These are phyloP conservation scores for Conchocele bisecta DNA, from an alignment of 2,888 invertebrate genomes.

Conservation along the genomic window DNA sequence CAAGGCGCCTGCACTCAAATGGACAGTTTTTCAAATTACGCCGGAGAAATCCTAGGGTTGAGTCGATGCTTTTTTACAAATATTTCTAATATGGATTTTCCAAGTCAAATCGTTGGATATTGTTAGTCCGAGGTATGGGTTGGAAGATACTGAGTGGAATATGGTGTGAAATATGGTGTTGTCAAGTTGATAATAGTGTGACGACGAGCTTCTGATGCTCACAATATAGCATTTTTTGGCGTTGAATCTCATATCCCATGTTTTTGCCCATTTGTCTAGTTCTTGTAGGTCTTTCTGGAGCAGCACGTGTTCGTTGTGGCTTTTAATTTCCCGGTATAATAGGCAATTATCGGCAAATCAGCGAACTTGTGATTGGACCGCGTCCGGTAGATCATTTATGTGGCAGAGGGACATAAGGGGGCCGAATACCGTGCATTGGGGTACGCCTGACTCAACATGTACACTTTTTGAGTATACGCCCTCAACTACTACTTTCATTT, in stretches of 20 bases:
- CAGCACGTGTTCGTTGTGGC: neutral
- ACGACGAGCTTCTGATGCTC: neutral
- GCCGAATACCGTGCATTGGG: neutral
- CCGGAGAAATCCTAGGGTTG: neutral
- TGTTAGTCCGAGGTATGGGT: neutral
- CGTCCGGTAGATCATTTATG: neutral
- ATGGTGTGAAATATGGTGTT: slow-evolving; percentile 4
- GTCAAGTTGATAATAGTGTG: slow-evolving; percentile 1
- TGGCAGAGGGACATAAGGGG: slow-evolving; percentile 3
- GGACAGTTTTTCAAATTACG: neutral
- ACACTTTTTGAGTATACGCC: too few relatives aligned
- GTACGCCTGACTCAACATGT: too few relatives aligned
- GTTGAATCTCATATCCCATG: neutral
- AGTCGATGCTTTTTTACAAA: neutral
- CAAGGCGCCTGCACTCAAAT: too few relatives aligned
- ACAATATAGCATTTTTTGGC: neutral
- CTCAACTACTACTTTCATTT: too few relatives aligned
- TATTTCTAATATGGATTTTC: neutral
- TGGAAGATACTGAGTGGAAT: neutral
- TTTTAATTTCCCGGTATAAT: slow-evolving; percentile 1
- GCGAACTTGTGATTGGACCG: neutral
- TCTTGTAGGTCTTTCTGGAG: neutral
- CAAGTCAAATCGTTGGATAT: neutral
- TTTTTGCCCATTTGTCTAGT: neutral
- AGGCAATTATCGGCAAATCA: too few relatives aligned